phyloP scores from a whole-genome alignment of 2,888 invertebrate genomes.

The Nebria salina region DNA sequence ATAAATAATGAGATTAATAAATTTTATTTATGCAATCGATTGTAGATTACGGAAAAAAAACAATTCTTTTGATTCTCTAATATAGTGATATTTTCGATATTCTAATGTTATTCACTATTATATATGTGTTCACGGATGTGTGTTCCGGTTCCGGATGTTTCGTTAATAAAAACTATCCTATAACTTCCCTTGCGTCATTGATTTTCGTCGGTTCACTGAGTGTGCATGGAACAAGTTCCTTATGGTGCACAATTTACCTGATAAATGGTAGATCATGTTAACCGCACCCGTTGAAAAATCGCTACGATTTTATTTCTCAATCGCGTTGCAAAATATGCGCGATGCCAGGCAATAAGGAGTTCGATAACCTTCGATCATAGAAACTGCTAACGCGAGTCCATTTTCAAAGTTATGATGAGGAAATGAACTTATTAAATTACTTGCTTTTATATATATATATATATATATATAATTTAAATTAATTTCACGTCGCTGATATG shows the following conservation, averaged over 20 bases:
- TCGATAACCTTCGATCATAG: conserved; percentile 1
- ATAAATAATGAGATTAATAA: too few relatives aligned
- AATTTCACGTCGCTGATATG: background rate
- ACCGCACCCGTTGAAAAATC: background rate
- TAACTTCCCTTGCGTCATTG: background rate
- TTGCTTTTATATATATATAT: background rate
- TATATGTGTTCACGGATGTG: background rate
- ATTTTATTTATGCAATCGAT: too few relatives aligned
- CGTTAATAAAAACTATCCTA: background rate
- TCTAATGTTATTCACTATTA: background rate
- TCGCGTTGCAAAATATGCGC: background rate
- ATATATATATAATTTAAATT: background rate
- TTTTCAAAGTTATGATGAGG: background rate
- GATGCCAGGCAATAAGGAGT: background rate
- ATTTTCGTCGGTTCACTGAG: background rate
- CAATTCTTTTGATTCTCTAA: too few relatives aligned
- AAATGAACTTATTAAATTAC: conserved; percentile 1
- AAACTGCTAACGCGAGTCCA: background rate
- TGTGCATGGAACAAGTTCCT: background rate
- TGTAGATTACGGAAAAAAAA: too few relatives aligned
- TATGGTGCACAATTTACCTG: background rate
- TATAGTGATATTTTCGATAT: background rate
- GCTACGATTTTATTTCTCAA: background rate
- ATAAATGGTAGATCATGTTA: background rate
- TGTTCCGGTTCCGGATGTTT: background rate